phyloP scores from a whole-genome alignment of 2,888 invertebrate genomes.

The Hypena proboscidalis region DNA sequence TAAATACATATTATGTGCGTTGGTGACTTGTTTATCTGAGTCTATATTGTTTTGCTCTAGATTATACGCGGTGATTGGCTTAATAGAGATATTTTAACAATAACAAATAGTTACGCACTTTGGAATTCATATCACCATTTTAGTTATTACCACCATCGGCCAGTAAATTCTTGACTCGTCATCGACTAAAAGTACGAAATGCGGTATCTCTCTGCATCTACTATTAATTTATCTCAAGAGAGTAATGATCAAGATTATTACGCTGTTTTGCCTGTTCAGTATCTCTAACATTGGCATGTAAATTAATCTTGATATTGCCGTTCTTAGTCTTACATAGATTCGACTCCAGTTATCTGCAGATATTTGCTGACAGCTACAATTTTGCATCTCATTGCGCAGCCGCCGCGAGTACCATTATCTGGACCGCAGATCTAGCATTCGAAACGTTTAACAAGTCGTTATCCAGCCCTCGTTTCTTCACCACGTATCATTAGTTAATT shows the following conservation, averaged over 20 bases:
- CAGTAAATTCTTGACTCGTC: too few species aligned
- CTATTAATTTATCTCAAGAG: not conserved
- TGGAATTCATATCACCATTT: too few species aligned
- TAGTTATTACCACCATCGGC: too few species aligned
- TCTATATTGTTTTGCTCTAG: too few species aligned
- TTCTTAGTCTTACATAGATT: conserved; percentile 28
- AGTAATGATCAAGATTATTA: conserved; percentile 1
- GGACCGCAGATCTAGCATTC: conserved; percentile 55
- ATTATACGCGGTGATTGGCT: too few species aligned
- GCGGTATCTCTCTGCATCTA: too few species aligned
- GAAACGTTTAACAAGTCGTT: conserved; percentile 44
- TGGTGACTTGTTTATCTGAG: too few species aligned
- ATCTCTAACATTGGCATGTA: conserved; percentile 20
- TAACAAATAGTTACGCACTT: too few species aligned
- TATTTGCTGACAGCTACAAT: conserved; percentile 49
- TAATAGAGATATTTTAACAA: too few species aligned
- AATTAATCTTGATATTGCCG: conserved; percentile 37
- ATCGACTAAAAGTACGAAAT: too few species aligned
- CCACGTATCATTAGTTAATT: conserved; percentile 76
- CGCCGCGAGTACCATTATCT: conserved; percentile 58
- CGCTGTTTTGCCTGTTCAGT: not conserved
- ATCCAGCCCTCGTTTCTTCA: conserved; percentile 59
- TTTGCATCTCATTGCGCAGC: conserved; percentile 50
- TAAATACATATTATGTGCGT: too few species aligned
- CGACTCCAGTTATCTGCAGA: conserved; percentile 32